Conservation (phyloP, 37 sponge, comb jelly and placozoan species). For the Theonella swinhoei region DNA sequence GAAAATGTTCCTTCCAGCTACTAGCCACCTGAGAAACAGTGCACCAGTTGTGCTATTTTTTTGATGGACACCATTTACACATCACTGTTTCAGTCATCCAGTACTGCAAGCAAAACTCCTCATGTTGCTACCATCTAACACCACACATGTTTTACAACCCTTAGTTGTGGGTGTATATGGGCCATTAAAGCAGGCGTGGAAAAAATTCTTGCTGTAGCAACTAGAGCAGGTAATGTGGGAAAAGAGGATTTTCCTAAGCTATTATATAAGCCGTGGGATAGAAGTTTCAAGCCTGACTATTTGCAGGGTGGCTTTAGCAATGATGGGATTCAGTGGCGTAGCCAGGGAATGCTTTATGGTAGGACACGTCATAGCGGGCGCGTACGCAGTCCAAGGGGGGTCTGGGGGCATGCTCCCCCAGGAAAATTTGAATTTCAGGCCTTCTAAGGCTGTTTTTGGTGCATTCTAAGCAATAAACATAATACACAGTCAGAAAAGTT, state of each 20-base stretch:
- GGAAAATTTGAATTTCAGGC: too few relatives aligned
- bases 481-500: too few relatives aligned
- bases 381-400: too few relatives aligned
- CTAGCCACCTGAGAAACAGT: too few relatives aligned
- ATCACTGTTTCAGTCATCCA: not conserved
- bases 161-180: slow-evolving; percentile 12
- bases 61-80: slow-evolving; percentile 20
- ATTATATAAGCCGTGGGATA: not conserved
- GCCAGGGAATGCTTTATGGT: too few relatives aligned
- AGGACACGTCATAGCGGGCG: too few relatives aligned
- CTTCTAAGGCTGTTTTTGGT: too few relatives aligned
- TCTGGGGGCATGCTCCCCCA: too few relatives aligned
- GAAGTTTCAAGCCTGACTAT: not conserved
- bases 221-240: not conserved
- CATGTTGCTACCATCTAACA: slow-evolving; percentile 2
- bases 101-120: not conserved
- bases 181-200: slow-evolving; percentile 4
- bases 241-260: slow-evolving; percentile 12
- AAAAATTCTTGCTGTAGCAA: not conserved
- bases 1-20: too few relatives aligned
- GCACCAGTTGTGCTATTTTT: not conserved
- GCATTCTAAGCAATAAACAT: too few relatives aligned
- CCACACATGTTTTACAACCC: slow-evolving; percentile 18
- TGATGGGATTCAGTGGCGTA: too few relatives aligned
- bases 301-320: not conserved